phyloP scores from a whole-genome alignment of 2,113 vertebrate species.

The Nerophis lumbriciformis region DNA sequence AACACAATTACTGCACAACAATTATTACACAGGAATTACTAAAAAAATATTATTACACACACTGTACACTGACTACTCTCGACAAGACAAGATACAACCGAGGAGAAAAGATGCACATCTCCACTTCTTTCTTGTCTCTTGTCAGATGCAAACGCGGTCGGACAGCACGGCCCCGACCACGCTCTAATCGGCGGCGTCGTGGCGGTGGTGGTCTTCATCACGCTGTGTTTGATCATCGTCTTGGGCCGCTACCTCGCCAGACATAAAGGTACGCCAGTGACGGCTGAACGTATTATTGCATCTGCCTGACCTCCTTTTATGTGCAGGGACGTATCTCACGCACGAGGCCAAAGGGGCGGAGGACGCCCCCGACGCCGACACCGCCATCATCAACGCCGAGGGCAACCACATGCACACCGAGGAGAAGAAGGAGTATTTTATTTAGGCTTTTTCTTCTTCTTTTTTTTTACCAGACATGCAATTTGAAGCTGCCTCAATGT shows the following conservation, averaged over 20 bases:
- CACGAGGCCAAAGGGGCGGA: conserved; percentile 99
- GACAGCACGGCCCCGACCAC: conserved; percentile 87
- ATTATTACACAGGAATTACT: too few relatives aligned
- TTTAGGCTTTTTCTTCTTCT: conserved; percentile 74
- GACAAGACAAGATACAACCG: too few relatives aligned
- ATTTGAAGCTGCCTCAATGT: conserved; percentile 56
- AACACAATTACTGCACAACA: too few relatives aligned
- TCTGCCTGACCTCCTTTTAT: conserved; percentile 1
- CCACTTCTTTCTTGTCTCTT: background rate
- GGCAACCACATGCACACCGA: conserved; percentile 97
- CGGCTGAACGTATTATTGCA: background rate
- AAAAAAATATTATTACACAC: too few relatives aligned
- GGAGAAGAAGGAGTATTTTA: conserved; percentile 99
- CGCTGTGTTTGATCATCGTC: conserved; percentile 95
- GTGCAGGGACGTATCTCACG: conserved; percentile 94
- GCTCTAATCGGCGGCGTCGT: conserved; percentile 96
- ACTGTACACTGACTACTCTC: too few relatives aligned
- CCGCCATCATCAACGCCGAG: conserved; percentile 98
- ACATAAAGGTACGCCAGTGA: conserved; percentile 89
- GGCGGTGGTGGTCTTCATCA: conserved; percentile 97
- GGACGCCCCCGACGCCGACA: conserved; percentile 96
- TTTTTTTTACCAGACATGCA: conserved; percentile 50
- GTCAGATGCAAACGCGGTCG: conserved; percentile 90
- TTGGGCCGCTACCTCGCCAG: conserved; percentile 96
- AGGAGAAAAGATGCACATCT: background rate